Evolutionary conservation across 1,140 invertebrate genomes (phyloP), one percentile per base, ranked within the genome.

Genomic region (Tetramorium alpestre): DNA sequence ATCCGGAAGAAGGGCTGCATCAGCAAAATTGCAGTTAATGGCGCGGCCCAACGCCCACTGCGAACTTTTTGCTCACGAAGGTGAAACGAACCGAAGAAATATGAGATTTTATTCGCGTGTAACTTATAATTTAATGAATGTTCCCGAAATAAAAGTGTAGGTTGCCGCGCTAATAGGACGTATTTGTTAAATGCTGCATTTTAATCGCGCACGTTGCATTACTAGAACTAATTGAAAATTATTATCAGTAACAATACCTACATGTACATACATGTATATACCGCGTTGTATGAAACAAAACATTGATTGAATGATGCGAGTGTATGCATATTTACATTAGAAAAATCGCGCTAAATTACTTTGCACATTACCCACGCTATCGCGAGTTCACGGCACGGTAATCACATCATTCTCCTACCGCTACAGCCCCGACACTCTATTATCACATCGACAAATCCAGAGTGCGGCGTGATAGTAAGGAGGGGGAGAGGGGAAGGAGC

Each of bases 21-120:
- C 90, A 92, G 91, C 90, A 81, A 93, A 93, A 92, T 92, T 93
- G 88, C 89, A 90, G 87, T 92, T 92, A 93, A 93, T 93, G 92
- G 92, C 86, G 88, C 88, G 88, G 86, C 87, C 88, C 91, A 89
- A 92, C 92, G 92, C 92, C 92, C 92, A 93, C 92, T 84, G 69
- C 51, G 44, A 78, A 86, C 65, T 91, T 93, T 92, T 93, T 91
- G 88, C 84, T 75, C 82, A 72, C 80, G 65, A 91, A 89, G 91
- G 84, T 89, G 88, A 85, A 92, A 92, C 90, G 87, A 54, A 85
- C 88, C 47, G 86, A 88, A 90, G 89, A 90, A 90, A 88, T 90
- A 90, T 90, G 89, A 90, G 89, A 90, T 80, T 90, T 90, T 90
- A 90, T 90, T 87, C 88, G 22, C 78, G 64, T 76, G 85, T 78